phyloP scores from a whole-genome alignment of 92 coral and sea anemone genomes.

The Ricordea florida region DNA sequence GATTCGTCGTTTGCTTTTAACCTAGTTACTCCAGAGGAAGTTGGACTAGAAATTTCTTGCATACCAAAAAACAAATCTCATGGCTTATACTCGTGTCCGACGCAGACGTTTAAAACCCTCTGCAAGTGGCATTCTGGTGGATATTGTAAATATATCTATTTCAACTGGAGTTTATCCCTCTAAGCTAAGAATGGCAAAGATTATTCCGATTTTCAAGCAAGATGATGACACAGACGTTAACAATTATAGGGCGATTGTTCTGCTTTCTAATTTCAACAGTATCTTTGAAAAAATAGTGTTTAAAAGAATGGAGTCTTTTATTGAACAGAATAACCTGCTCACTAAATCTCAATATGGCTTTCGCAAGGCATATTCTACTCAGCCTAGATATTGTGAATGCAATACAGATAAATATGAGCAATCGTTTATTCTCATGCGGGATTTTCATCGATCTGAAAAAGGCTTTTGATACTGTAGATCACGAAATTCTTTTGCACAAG shows the following conservation, averaged over 20 bases:
- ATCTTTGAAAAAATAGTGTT: conserved; percentile 35
- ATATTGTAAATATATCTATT: conserved; percentile 6
- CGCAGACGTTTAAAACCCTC: neutral
- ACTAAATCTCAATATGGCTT: too few relatives aligned
- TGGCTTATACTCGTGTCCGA: neutral
- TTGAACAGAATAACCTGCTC: conserved; percentile 31
- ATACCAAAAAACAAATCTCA: too few relatives aligned
- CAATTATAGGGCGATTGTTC: conserved; percentile 27
- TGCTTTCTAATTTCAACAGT: conserved; percentile 17
- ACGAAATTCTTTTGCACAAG: conserved; percentile 6
- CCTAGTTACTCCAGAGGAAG: conserved; percentile 11
- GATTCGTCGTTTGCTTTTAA: conserved; percentile 16
- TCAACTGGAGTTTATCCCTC: conserved; percentile 34
- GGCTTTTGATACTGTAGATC: too few relatives aligned
- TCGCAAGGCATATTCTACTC: conserved; percentile 42
- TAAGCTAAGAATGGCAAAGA: conserved; percentile 30
- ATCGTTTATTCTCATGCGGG: conserved; percentile 32
- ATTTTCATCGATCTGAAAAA: conserved; percentile 12
- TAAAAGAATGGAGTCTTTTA: conserved; percentile 13
- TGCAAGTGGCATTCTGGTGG: neutral
- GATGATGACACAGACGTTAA: too few relatives aligned
- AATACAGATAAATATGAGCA: conserved; percentile 40
- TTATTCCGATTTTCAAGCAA: conserved; percentile 32
- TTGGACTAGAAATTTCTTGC: too few relatives aligned
- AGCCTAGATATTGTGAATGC: conserved; percentile 34